phyloP scores from a whole-genome alignment of 2,113 vertebrate genomes.

The Plotosus lineatus region DNA sequence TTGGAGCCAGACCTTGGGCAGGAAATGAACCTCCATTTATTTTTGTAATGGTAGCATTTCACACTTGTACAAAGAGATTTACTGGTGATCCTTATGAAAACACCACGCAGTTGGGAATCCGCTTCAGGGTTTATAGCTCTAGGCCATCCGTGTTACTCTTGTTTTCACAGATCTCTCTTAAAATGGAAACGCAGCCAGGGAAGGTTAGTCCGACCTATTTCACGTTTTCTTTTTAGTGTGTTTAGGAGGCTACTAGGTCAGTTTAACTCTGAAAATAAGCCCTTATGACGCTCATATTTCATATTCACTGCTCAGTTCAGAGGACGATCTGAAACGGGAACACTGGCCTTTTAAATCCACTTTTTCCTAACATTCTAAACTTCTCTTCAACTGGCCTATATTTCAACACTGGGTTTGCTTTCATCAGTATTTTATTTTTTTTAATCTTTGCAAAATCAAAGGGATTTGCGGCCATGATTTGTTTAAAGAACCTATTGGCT shows the following conservation, averaged over 20 bases:
- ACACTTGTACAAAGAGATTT: slow-evolving; percentile 21
- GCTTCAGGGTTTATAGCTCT: slow-evolving; percentile 17
- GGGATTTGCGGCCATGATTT: background rate
- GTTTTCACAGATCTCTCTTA: slow-evolving; percentile 19
- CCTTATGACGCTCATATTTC: slow-evolving; percentile 8
- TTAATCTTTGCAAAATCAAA: background rate
- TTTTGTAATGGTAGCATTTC: slow-evolving; percentile 24
- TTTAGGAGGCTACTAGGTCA: slow-evolving; percentile 28
- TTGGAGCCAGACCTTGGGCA: background rate
- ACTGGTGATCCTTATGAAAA: slow-evolving; percentile 23
- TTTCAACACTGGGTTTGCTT: slow-evolving; percentile 1
- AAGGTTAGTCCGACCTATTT: slow-evolving; percentile 17
- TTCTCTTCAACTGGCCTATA: background rate
- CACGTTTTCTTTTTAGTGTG: background rate
- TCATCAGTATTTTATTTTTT: background rate
- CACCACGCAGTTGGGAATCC: background rate
- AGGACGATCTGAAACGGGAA: background rate
- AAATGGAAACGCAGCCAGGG: slow-evolving; percentile 28
- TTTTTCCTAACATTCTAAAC: background rate
- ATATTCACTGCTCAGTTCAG: slow-evolving; percentile 9
- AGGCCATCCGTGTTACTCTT: slow-evolving; percentile 27
- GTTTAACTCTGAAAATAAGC: slow-evolving; percentile 9
- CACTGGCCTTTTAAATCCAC: background rate
- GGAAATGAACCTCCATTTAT: slow-evolving; percentile 1
- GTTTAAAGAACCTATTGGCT: background rate